A percentile compares a stretch with the other conserved stretches of the same genome.
phyloP scores from a whole-genome alignment of 2,797 vertebrate species.

The Sternotherus odoratus region DNA sequence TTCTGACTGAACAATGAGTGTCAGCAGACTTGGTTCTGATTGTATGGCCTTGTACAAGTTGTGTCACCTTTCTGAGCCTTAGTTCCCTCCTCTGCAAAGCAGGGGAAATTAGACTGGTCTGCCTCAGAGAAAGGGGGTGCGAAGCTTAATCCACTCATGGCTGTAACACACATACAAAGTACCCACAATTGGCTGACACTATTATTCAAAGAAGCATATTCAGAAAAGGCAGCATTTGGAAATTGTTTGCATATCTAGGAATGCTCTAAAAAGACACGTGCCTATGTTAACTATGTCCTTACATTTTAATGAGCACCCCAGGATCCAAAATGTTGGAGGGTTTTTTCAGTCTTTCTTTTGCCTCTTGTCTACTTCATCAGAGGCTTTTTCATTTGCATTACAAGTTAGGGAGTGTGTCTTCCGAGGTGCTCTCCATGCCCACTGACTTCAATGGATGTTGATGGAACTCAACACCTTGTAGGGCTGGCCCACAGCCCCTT shows the following conservation, averaged over 20 bases:
- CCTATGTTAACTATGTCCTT: conserved; percentile 61
- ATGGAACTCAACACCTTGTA: conserved; percentile 50
- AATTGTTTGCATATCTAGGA: conserved; percentile 8
- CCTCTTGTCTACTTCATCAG: not conserved
- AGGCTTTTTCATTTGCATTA: conserved; percentile 53
- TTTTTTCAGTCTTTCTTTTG: conserved; percentile 61
- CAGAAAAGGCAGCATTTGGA: conserved; percentile 55
- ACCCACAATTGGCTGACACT: conserved; percentile 2
- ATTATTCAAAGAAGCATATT: not conserved
- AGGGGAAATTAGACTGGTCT: not conserved
- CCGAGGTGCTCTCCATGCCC: conserved; percentile 38
- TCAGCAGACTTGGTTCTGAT: not conserved
- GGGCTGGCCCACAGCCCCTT: conserved; percentile 25
- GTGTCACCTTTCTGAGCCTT: not conserved
- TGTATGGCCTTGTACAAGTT: not conserved
- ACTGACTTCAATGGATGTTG: conserved; percentile 65
- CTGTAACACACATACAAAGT: not conserved
- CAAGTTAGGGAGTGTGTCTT: conserved; percentile 33
- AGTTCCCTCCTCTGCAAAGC: conserved; percentile 16
- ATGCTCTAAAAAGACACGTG: conserved; percentile 60
- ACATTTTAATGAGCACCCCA: conserved; percentile 68
- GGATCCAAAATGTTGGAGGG: conserved; percentile 61
- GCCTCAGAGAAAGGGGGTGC: not conserved
- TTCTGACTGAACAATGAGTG: not conserved
- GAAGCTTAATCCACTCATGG: conserved; percentile 18